phyloP scores from a whole-genome alignment of 1,140 invertebrate species.

The Druon quercuslanigerum region DNA sequence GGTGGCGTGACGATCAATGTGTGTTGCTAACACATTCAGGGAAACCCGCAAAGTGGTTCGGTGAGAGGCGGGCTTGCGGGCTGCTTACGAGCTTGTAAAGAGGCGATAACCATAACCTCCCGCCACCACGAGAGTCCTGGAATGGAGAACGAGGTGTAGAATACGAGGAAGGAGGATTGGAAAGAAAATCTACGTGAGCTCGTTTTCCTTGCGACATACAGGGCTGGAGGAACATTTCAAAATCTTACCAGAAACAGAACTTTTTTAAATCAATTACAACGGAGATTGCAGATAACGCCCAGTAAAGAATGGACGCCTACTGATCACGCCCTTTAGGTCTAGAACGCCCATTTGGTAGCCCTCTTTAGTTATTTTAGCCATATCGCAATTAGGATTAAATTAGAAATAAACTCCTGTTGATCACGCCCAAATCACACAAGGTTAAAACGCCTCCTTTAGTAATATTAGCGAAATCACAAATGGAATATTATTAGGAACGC shows the following conservation, averaged over 20 bases:
- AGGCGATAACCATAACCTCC: constrained; percentile 70
- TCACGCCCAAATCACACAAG: too few species aligned
- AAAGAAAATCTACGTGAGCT: constrained; percentile 46
- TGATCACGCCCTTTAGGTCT: too few species aligned
- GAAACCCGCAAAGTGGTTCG: constrained; percentile 62
- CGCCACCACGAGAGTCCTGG: constrained; percentile 41
- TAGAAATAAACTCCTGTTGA: too few species aligned
- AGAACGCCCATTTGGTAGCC: too few species aligned
- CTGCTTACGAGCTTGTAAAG: constrained; percentile 73
- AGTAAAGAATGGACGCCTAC: too few species aligned
- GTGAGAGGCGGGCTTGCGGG: constrained; percentile 61
- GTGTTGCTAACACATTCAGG: constrained; percentile 45
- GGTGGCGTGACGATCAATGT: constrained; percentile 55
- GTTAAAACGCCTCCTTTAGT: too few species aligned
- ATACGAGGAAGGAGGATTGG: constrained; percentile 38
- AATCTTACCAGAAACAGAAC: background rate
- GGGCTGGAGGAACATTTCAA: background rate
- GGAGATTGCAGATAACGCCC: too few species aligned
- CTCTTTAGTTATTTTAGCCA: too few species aligned
- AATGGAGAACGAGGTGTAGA: constrained; percentile 18
- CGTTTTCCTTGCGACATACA: constrained; percentile 36
- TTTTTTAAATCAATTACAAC: too few species aligned
- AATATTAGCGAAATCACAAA: too few species aligned
- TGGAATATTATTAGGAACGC: too few species aligned
- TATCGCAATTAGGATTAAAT: too few species aligned